Evolutionary conservation across 2,113 vertebrate species (phyloP).

Genomic region (Sigmodon hispidus): DNA sequence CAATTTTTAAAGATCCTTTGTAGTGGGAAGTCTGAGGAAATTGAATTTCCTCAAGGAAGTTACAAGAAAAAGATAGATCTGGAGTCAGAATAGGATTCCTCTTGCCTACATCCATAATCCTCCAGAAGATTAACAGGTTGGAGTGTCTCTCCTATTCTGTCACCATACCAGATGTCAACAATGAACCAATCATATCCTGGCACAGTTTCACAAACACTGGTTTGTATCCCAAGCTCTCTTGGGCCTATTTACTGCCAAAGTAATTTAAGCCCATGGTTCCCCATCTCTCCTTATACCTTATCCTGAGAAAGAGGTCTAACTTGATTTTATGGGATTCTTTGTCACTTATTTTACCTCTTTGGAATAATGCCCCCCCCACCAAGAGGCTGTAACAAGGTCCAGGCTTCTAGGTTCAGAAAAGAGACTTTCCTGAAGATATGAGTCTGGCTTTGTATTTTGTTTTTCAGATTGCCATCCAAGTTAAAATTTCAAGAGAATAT

Average conservation of each 20-base stretch:
- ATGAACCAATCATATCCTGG: not conserved
- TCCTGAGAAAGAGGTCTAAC: not conserved
- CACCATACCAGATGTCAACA: not conserved
- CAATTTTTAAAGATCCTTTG: not conserved
- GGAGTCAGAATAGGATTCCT: not conserved
- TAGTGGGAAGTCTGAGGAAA: not conserved
- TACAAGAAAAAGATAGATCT: not conserved
- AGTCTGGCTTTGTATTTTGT: not conserved
- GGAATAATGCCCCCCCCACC: not conserved
- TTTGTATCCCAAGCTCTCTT: not conserved
- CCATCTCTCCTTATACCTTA: not conserved
- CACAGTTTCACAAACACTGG: not conserved
- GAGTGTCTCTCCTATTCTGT: not conserved
- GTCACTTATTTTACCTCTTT: not conserved
- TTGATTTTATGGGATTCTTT: not conserved
- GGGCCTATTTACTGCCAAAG: not conserved
- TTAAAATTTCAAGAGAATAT: not conserved
- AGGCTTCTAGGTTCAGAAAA: not conserved
- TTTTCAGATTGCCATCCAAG: not conserved
- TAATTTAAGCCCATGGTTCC: not conserved
- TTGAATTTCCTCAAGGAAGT: not conserved
- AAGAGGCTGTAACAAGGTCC: not conserved
- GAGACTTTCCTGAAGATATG: not conserved
- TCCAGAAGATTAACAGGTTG: not conserved
- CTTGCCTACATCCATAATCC: not conserved